Base-by-base conservation (phyloP, 2,797 vertebrate species). In the Synaphobranchus kaupii region DNA sequence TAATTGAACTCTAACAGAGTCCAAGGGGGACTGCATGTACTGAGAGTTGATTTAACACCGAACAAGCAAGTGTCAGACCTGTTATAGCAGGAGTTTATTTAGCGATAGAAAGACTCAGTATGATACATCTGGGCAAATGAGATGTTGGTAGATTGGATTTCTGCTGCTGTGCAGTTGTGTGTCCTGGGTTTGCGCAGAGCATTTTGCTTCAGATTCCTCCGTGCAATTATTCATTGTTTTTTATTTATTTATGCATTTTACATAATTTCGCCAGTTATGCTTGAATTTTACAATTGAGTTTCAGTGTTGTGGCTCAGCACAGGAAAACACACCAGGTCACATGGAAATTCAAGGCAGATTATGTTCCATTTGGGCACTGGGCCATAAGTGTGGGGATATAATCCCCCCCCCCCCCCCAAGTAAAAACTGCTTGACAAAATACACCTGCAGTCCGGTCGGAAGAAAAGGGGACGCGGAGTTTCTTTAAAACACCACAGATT, bases 341-440 rank as follows among this genome's bases (percentile, higher is more conserved):
- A 47, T 22, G 17, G 20, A 78, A 78, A 78, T 78, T 56, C 31
- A 78, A 58, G 44, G 13, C 25, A 0, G 85, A 80, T 86, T 86
- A 25, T 28, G 13, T 81, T 86, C 58, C 76, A 39, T 39, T 54
- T 80, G 56, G n/a, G 31, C 76, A 63, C 39, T 81, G 28, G 58
- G 80, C 58, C 86, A 66, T 63, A 22, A 20, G 3, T 34, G 56
- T 28, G 47, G 58, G 2, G 28, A 47, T 48, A 50, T 63, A 68
- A 86, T 63, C 44, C 28, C 17, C 68, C 25, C 5, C 73, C 44
- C 28, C 17, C 68, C 25, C 5, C 73, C 86, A 84, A 54, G 54
- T 87, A 87, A 87, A 87, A 82, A 84, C 0, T 4, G 47, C 87
- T 71, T 71, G 66, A 88, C 84, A 58, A 88, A 76, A 73, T 31